Conservation (phyloP, 2,113 vertebrate genomes). For the Gymnorhina tibicen region DNA sequence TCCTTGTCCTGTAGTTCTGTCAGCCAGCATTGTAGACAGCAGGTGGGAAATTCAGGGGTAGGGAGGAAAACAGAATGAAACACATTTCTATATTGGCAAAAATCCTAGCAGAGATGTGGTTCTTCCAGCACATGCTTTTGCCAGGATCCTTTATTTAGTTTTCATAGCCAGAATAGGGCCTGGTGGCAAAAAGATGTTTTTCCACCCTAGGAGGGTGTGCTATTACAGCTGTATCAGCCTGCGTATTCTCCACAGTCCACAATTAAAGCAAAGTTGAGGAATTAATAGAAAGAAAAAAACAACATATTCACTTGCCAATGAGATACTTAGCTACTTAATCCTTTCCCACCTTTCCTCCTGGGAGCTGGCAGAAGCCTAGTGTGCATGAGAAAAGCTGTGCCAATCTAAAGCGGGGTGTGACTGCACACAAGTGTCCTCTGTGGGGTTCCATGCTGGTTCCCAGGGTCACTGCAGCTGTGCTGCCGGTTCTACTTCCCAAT, state of each 20-base stretch:
- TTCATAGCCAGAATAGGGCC: constrained; percentile 1
- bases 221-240: constrained; percentile 16
- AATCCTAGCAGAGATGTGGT: neutral
- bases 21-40: neutral
- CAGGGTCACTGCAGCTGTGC: neutral
- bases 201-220: neutral
- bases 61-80: constrained; percentile 15
- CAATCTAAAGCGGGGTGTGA: neutral
- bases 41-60: neutral
- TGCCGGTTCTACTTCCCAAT: neutral
- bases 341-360: neutral
- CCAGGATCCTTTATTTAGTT: constrained; percentile 38
- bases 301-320: neutral
- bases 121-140: constrained; percentile 26
- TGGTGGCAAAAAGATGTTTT: constrained; percentile 28
- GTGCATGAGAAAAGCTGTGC: neutral
- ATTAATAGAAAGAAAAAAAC: neutral
- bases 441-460: neutral
- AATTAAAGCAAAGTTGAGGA: constrained; percentile 10
- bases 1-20: neutral
- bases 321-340: constrained; percentile 23
- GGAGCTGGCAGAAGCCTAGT: neutral
- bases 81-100: constrained; percentile 19
- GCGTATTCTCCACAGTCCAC: neutral
- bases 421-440: neutral